Conservation (phyloP, 1,140 invertebrate species). For the Radopholus similis region DNA sequence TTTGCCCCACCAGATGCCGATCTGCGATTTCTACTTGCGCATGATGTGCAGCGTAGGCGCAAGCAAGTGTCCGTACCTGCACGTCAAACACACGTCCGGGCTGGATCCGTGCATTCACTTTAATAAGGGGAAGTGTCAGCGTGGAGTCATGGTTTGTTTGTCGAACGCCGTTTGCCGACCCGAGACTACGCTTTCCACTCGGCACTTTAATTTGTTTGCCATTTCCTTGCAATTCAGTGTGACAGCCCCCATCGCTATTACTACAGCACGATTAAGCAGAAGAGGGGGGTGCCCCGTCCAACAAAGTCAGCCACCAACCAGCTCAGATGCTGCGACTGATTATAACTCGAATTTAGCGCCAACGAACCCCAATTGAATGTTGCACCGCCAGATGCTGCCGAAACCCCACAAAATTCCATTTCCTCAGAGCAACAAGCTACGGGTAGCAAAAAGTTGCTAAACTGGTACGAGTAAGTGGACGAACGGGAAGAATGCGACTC, state of each 20-base stretch:
- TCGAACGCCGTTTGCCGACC: neutral
- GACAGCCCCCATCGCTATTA: slow-evolving; percentile 34
- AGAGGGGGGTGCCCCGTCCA: too few species aligned
- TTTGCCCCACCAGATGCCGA: slow-evolving; percentile 32
- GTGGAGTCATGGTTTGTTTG: slow-evolving; percentile 39
- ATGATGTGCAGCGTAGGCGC: slow-evolving; percentile 19
- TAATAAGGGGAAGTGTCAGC: slow-evolving; percentile 32
- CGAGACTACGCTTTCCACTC: neutral
- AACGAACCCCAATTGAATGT: too few species aligned
- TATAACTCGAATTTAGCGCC: too few species aligned
- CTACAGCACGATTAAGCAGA: too few species aligned
- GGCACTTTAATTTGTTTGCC: neutral
- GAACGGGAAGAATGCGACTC: too few species aligned
- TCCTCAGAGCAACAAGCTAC: too few species aligned
- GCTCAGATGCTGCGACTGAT: too few species aligned
- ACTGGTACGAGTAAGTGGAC: too few species aligned
- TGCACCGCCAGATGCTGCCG: too few species aligned
- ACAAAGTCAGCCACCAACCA: too few species aligned
- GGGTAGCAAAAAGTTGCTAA: too few species aligned
- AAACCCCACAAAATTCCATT: too few species aligned
- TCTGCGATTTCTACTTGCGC: slow-evolving; percentile 41
- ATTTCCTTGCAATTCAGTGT: slow-evolving; percentile 31
- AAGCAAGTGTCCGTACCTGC: slow-evolving; percentile 37
- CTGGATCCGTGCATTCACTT: slow-evolving; percentile 28
- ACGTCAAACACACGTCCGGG: slow-evolving; percentile 40